A percentile compares a stretch with the other conserved stretches of the same genome.
These are phyloP conservation scores for Philaenus spumarius DNA, from an alignment of 1,140 invertebrate genomes.

Conservation along the genomic window DNA sequence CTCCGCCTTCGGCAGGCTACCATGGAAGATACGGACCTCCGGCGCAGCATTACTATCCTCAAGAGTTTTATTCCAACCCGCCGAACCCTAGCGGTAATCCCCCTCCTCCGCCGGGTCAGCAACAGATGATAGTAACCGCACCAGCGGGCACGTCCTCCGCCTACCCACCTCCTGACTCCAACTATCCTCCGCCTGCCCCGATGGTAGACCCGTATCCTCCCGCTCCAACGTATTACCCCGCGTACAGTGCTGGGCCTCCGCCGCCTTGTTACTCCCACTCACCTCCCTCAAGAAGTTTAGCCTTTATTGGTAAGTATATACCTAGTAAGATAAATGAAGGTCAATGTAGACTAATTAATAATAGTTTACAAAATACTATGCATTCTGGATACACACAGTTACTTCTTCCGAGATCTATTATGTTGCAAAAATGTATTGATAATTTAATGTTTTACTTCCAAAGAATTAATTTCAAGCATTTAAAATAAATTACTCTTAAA, in stretches of 20 bases:
- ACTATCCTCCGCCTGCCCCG: slow-evolving; percentile 34
- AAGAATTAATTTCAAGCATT: too few relatives aligned
- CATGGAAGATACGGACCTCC: slow-evolving; percentile 33
- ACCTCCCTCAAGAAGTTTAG: slow-evolving; percentile 52
- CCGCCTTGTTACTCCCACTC: slow-evolving; percentile 60
- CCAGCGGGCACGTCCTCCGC: slow-evolving; percentile 34
- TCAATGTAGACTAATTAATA: too few relatives aligned
- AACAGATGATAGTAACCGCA: slow-evolving; percentile 35
- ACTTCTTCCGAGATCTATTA: too few relatives aligned
- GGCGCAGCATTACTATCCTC: slow-evolving; percentile 37
- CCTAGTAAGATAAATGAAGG: too few relatives aligned
- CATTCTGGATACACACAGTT: too few relatives aligned
- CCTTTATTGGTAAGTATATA: slow-evolving; percentile 34
- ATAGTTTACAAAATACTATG: too few relatives aligned
- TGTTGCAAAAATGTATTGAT: too few relatives aligned
- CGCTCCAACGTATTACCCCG: slow-evolving; percentile 54
- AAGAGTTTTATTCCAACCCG: slow-evolving; percentile 26
- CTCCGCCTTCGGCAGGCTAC: slow-evolving; percentile 31
- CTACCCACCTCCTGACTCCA: slow-evolving; percentile 38
- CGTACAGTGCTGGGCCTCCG: slow-evolving; percentile 40
- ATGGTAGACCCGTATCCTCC: slow-evolving; percentile 25
- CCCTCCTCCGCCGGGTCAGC: slow-evolving; percentile 22
- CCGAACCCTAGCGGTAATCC: slow-evolving; percentile 26
- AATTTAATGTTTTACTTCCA: too few relatives aligned
- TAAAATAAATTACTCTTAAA: too few relatives aligned